A percentile compares a stretch with the other conserved stretches of the same genome.
These are phyloP conservation scores for Troglohyphantes excavatus DNA, from an alignment of 2,888 invertebrate genomes.

Conservation along the genomic window DNA sequence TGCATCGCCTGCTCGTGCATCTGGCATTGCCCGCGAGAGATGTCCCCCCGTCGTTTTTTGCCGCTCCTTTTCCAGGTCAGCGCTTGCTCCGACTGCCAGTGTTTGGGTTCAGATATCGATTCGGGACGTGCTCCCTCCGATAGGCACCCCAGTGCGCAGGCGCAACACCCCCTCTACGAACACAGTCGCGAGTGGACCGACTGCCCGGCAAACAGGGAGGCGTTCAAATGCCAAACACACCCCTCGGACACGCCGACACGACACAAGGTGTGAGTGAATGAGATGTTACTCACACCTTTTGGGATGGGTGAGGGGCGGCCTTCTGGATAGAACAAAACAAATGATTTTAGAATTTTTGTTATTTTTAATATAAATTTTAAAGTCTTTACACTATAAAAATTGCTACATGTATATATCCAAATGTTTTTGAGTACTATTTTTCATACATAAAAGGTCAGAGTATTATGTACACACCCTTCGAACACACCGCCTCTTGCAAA, in stretches of 20 bases:
- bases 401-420: no score
- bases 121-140: conserved; percentile 19
- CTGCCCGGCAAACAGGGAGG: conserved; percentile 70
- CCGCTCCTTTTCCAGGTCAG: conserved; percentile 75
- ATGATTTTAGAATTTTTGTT: no score
- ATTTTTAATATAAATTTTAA: no score
- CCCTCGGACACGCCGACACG: not conserved
- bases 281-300: no score
- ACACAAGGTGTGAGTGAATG: no score
- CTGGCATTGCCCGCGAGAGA: conserved; percentile 34
- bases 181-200: conserved; percentile 35
- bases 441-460: no score
- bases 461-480: no score
- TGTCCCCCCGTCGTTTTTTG: conserved; percentile 63
- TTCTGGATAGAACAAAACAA: no score
- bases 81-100: conserved; percentile 70
- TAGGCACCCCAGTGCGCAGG: conserved; percentile 32
- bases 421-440: no score
- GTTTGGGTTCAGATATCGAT: conserved; percentile 65
- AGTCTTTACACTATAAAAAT: no score
- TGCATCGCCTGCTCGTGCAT: conserved; percentile 47
- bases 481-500: no score
- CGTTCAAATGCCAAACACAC: conserved; percentile 68
- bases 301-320: no score
- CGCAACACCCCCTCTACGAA: conserved; percentile 3